Percentiles rank a stretch among this genome's conserved stretches.
These are phyloP conservation scores for Glomeris maerens DNA, from an alignment of 1,140 invertebrate species.

Conservation along the genomic window DNA sequence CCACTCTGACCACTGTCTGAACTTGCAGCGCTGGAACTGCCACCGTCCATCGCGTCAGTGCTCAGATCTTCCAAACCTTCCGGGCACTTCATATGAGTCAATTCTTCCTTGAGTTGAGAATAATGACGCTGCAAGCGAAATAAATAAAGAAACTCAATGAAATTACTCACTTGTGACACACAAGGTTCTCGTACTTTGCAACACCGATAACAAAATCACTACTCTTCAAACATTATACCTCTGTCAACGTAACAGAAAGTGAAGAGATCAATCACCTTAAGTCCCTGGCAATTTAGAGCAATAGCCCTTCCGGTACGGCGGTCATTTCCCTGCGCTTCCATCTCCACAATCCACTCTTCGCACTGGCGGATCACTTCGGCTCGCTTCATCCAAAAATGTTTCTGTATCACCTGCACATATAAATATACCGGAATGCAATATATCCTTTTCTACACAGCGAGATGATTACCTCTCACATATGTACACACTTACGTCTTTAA, in stretches of 20 bases:
- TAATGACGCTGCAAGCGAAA: slow-evolving; percentile 31
- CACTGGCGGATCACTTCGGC: slow-evolving; percentile 78
- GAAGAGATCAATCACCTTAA: slow-evolving; percentile 42
- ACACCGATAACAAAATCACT: too few relatives aligned
- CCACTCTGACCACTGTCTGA: background rate
- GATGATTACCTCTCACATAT: slow-evolving; percentile 1
- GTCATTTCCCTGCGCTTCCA: slow-evolving; percentile 57
- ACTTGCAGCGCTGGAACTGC: background rate
- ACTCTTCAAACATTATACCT: too few relatives aligned
- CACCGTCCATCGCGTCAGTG: background rate
- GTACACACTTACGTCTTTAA: slow-evolving; percentile 59
- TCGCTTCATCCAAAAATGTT: slow-evolving; percentile 88
- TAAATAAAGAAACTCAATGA: slow-evolving; percentile 1
- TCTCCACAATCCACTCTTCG: slow-evolving; percentile 75
- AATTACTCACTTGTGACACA: background rate
- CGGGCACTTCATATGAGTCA: slow-evolving; percentile 33
- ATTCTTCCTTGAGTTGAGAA: slow-evolving; percentile 34
- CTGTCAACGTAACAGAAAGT: too few relatives aligned
- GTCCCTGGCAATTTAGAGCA: slow-evolving; percentile 55
- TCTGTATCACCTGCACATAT: slow-evolving; percentile 58
- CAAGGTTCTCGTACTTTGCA: background rate
- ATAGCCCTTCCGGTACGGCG: slow-evolving; percentile 56
- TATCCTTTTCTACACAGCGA: background rate
- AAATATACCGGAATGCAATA: background rate
- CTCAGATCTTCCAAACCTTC: slow-evolving; percentile 24